Conservation (phyloP, 2,888 invertebrate genomes). For the Ophonus ardosiacus region DNA sequence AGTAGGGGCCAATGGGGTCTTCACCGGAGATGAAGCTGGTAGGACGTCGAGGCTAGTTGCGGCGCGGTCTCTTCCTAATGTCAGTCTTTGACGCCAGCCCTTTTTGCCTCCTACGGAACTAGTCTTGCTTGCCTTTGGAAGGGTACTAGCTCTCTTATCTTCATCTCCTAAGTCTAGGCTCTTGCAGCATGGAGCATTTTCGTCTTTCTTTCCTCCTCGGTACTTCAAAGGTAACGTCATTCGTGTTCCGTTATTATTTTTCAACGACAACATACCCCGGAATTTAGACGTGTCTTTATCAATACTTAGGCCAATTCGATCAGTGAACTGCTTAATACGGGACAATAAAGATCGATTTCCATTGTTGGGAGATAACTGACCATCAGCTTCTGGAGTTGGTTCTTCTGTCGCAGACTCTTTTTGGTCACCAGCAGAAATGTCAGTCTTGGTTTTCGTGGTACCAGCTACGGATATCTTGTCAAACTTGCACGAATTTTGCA, state of each 20-base stretch:
- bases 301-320: conserved; percentile 77
- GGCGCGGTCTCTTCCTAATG: conserved; percentile 72
- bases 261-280: conserved; percentile 67
- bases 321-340: conserved; percentile 78
- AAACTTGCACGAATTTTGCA: conserved; percentile 39
- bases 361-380: conserved; percentile 70
- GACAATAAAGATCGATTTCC: conserved; percentile 76
- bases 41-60: conserved; percentile 69
- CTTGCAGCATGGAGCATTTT: conserved; percentile 71
- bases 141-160: conserved; percentile 72
- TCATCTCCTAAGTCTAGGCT: conserved; percentile 71
- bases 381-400: conserved; percentile 35
- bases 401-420: conserved; percentile 57
- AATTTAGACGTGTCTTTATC: conserved; percentile 74
- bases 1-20: conserved; percentile 70
- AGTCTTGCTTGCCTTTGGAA: conserved; percentile 72
- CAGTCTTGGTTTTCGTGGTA: conserved; percentile 33
- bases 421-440: conserved; percentile 65
- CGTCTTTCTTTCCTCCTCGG: conserved; percentile 68
- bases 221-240: conserved; percentile 65
- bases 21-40: conserved; percentile 53
- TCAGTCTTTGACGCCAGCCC: conserved; percentile 74
- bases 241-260: conserved; percentile 70
- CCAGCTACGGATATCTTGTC: conserved; percentile 51
- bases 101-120: conserved; percentile 69